Conservation (phyloP, 2,888 invertebrate genomes). For the Clitarchus hookeri region DNA sequence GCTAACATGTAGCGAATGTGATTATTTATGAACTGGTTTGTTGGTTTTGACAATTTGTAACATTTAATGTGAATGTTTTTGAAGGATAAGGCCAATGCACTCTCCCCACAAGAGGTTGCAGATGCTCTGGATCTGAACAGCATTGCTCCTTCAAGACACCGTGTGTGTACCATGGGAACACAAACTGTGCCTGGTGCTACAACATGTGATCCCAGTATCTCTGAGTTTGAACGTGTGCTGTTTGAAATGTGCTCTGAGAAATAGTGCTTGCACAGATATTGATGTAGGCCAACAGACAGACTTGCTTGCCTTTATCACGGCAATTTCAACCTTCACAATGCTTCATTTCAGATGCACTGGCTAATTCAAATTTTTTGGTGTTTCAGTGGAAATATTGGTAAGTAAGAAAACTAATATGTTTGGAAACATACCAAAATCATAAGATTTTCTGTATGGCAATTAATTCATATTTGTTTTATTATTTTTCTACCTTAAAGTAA, state of each 20-base stretch:
- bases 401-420: not conserved
- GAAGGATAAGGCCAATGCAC: constrained; percentile 51
- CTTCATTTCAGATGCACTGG: not conserved
- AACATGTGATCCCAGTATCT: constrained; percentile 35
- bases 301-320: not conserved
- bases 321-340: not conserved
- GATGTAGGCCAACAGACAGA: not conserved
- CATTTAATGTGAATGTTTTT: constrained; percentile 30
- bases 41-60: too few species aligned
- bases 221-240: constrained; percentile 34
- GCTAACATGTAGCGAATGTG: too few species aligned
- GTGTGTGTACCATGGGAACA: constrained; percentile 51
- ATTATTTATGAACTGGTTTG: too few species aligned
- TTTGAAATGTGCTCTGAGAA: constrained; percentile 30
- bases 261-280: not conserved
- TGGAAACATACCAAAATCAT: not conserved
- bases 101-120: constrained; percentile 51
- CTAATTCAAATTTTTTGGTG: not conserved
- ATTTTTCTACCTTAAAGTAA: too few species aligned
- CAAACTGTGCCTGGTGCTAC: constrained; percentile 29
- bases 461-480: too few species aligned
- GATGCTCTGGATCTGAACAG: constrained; percentile 53
- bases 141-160: constrained; percentile 52
- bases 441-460: too few species aligned
- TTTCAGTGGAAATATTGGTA: not conserved